Percentiles rank a stretch among this genome's conserved stretches.
Conservation (phyloP, 2,797 vertebrate genomes). For the Eulemur rubriventer region DNA sequence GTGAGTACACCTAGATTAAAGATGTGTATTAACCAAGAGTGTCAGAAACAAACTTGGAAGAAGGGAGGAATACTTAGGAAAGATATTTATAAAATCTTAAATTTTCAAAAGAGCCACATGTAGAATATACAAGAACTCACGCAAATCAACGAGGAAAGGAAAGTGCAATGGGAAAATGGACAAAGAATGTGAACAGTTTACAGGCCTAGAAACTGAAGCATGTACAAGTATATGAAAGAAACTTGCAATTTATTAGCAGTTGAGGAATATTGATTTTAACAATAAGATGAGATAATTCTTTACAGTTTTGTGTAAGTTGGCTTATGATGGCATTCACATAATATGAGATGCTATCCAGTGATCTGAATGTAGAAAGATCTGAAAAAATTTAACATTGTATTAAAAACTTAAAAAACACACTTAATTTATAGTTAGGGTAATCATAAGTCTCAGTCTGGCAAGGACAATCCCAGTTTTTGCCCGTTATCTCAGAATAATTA, state of each 20-base stretch:
- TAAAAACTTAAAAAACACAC: background rate
- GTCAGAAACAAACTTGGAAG: background rate
- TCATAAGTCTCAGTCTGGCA: background rate
- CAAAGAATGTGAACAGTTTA: background rate
- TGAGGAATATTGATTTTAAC: background rate
- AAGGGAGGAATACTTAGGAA: background rate
- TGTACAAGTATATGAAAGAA: background rate
- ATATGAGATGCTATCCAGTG: background rate
- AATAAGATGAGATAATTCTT: background rate
- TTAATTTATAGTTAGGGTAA: background rate
- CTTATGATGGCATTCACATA: rapidly evolving
- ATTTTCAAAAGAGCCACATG: background rate
- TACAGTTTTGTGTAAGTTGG: background rate
- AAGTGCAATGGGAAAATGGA: background rate
- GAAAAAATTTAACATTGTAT: background rate
- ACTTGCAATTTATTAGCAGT: background rate
- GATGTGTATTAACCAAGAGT: background rate
- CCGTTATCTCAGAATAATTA: background rate
- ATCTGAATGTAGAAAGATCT: background rate
- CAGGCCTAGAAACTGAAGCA: background rate
- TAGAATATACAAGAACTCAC: background rate
- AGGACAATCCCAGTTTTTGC: background rate
- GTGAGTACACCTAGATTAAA: background rate
- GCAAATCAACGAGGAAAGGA: background rate
- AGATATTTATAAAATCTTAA: background rate